phyloP scores from a whole-genome alignment of 2,113 vertebrate species.

The Nycticorax nycticorax region DNA sequence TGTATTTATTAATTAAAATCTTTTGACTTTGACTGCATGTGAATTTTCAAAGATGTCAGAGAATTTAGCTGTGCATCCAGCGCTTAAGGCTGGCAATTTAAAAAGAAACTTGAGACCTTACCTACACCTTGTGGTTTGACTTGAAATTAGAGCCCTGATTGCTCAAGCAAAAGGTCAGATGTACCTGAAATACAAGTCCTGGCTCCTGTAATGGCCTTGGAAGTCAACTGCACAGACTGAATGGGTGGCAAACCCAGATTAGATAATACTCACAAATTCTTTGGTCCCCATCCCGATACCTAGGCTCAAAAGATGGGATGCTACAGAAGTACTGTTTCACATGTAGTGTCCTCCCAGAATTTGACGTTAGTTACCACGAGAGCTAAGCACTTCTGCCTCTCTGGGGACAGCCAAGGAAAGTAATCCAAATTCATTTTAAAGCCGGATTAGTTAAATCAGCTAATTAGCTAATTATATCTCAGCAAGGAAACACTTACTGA shows the following conservation, averaged over 20 bases:
- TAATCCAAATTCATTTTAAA: conserved; percentile 45
- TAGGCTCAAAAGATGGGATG: not conserved
- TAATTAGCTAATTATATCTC: conserved; percentile 31
- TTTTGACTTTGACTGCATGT: not conserved
- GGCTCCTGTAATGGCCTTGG: not conserved
- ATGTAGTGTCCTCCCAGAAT: not conserved
- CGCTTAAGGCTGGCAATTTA: not conserved
- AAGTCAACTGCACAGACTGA: not conserved
- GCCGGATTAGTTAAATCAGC: conserved; percentile 14
- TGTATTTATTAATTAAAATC: not conserved
- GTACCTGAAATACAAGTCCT: not conserved
- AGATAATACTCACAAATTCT: not conserved
- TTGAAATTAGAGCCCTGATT: not conserved
- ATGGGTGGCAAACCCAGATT: not conserved
- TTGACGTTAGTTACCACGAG: not conserved
- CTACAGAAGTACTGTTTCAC: not conserved
- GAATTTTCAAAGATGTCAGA: not conserved
- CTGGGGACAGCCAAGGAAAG: not conserved
- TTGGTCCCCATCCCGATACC: not conserved
- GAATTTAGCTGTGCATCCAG: not conserved
- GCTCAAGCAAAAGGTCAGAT: not conserved
- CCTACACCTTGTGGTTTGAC: not conserved
- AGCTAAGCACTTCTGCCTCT: not conserved
- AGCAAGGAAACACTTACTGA: not conserved
- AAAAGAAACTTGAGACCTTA: not conserved